Base-by-base conservation (phyloP, 2,888 invertebrate genomes). In the Chirona hameri region DNA sequence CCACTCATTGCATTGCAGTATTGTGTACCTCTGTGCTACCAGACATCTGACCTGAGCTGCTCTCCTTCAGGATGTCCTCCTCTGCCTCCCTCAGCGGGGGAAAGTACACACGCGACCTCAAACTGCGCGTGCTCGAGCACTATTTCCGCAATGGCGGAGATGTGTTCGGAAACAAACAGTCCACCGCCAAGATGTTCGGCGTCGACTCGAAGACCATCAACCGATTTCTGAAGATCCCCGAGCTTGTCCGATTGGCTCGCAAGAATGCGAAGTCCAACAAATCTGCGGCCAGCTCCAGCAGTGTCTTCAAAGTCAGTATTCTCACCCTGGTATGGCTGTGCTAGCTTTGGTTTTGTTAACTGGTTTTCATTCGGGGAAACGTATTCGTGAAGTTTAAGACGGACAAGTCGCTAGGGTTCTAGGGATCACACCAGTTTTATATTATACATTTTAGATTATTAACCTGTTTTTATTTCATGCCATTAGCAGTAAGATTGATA, bases 81-180 rank as follows among this genome's bases (percentile, higher is more conserved):
- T 72, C 69, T 12, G 27, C 69, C 29, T 29, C 72, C 18, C 14
- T 27, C 14, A 76, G 46, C 21, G 80, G 80, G 7, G 80, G 80
- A 0, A 80, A 80, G 80, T 80, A 80, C 52, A 80, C 80, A n/a
- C 80, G 80, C 27, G 80, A 80, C 21, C n/a, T 55, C 5, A 80
- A 80, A 52, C 55, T 80, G 52, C 80, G 80, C 15, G 80, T 80
- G 80, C 80, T 80, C 12, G 80, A 80, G n/a, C 55, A 80, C 21
- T 80, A 80, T 27, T 80, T 80, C 80, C 80, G 80, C 18, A 48
- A 52, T 27, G 80, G 80, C 4, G 80, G 80, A 3, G 80, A 80
- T n/a, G 80, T 80, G 52, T 80, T 80, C 29, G 80, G 80, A n/a
- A 80, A 80, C 80, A 80, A 80, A n/a, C 80, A 80, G 52, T 24